These are phyloP conservation scores for Gonioctena quinquepunctata DNA, from an alignment of 1,140 invertebrate genomes.

Conservation along the genomic window DNA sequence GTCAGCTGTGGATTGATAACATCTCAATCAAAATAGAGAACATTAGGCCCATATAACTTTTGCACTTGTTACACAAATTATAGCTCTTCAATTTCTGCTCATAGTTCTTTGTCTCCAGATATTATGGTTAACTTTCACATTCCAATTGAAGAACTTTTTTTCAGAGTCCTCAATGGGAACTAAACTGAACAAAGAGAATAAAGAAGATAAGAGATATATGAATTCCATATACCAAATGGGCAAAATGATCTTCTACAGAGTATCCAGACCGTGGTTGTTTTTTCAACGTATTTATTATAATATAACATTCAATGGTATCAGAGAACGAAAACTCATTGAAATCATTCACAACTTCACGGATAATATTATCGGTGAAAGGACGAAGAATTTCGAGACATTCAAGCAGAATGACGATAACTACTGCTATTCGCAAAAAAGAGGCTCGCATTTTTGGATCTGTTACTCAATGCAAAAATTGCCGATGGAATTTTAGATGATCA, in stretches of 20 bases:
- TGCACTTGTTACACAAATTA: too few species aligned
- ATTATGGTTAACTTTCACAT: too few species aligned
- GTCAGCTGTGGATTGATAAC: too few species aligned
- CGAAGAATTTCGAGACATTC: constrained; percentile 19
- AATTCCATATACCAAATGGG: constrained; percentile 58
- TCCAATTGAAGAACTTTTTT: too few species aligned
- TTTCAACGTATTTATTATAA: constrained; percentile 59
- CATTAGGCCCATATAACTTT: too few species aligned
- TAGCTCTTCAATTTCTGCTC: too few species aligned
- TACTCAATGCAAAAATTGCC: constrained; percentile 64
- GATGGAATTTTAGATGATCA: constrained; percentile 60
- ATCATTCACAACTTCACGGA: constrained; percentile 66
- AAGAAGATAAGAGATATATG: constrained; percentile 67
- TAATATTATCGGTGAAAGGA: constrained; percentile 52
- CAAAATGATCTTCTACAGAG: constrained; percentile 56
- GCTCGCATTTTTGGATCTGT: constrained; percentile 81
- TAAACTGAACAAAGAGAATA: constrained; percentile 64
- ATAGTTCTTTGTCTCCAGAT: too few species aligned
- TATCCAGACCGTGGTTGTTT: constrained; percentile 66
- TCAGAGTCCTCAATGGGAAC: constrained; percentile 83
- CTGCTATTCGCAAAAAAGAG: constrained; percentile 58
- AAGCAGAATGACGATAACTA: not conserved
- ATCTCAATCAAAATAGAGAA: too few species aligned
- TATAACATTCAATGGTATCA: constrained; percentile 46
- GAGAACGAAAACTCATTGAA: constrained; percentile 59